phyloP scores from a whole-genome alignment of 2,797 vertebrate genomes.

The Rhincodon typus region DNA sequence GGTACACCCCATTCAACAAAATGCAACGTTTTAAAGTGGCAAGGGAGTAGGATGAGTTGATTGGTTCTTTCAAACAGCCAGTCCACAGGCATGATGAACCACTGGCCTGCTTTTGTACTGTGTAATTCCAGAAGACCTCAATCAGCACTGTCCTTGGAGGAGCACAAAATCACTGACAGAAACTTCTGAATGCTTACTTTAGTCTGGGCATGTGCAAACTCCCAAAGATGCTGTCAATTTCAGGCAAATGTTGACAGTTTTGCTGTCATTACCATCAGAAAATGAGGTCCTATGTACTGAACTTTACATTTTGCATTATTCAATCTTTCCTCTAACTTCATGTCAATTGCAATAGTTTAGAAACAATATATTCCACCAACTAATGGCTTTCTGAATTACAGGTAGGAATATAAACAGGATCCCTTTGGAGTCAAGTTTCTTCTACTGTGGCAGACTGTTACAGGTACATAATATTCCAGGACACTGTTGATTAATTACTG shows the following conservation, averaged over 20 bases:
- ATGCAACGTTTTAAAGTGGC: background rate
- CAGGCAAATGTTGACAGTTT: background rate
- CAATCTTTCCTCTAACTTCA: background rate
- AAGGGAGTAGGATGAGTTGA: too few relatives aligned
- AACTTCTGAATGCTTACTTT: background rate
- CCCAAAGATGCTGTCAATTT: background rate
- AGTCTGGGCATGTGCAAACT: background rate
- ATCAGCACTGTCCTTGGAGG: background rate
- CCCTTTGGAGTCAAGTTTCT: conserved; percentile 15
- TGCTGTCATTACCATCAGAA: background rate
- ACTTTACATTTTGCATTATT: background rate
- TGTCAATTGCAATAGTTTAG: background rate
- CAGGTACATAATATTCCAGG: background rate
- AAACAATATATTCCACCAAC: background rate
- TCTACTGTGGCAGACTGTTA: conserved; percentile 5
- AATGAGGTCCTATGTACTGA: background rate
- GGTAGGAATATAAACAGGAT: conserved; percentile 7
- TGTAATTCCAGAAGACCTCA: background rate
- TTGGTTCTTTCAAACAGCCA: background rate
- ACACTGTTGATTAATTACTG: conserved; percentile 15
- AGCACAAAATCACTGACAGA: background rate
- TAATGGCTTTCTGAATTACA: conserved; percentile 25
- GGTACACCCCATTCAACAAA: background rate
- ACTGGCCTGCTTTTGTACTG: too few relatives aligned
- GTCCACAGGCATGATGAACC: too few relatives aligned